Percentiles rank a stretch among this genome's conserved stretches.
phyloP scores from a whole-genome alignment of 35 echinoderm and acorn worm species.

The Ophioderma brevispina region DNA sequence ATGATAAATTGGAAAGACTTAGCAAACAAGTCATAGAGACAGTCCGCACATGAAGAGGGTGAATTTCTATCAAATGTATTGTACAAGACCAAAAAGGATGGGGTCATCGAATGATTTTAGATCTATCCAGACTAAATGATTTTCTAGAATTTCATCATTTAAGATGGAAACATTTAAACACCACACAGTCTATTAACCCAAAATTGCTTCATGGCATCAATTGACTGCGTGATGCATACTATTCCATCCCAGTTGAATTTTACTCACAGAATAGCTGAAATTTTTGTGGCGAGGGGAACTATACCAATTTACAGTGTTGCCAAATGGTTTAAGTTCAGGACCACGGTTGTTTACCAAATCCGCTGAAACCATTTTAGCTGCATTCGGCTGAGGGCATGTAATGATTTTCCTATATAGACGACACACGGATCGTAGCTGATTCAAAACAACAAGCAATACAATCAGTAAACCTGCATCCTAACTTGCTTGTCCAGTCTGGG shows the following conservation, averaged over 20 bases:
- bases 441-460: not conserved
- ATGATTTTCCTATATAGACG: conserved; percentile 31
- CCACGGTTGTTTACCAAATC: conserved; percentile 72
- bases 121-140: conserved; percentile 66
- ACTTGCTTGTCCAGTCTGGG: not conserved
- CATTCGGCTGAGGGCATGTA: not conserved
- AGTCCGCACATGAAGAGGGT: not conserved
- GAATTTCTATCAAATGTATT: conserved; percentile 72
- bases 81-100: conserved; percentile 56
- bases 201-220: not conserved
- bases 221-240: conserved; percentile 74
- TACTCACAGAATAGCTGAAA: conserved; percentile 54
- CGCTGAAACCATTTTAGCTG: conserved; percentile 65
- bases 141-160: conserved; percentile 70
- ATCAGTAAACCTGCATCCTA: not conserved
- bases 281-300: conserved; percentile 54
- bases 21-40: conserved; percentile 64
- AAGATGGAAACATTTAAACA: conserved; percentile 61
- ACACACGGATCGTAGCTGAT: conserved; percentile 5
- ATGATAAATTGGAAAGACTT: conserved; percentile 47
- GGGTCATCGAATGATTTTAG: conserved; percentile 63
- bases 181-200: not conserved
- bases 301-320: conserved; percentile 61
- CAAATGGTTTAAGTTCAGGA: conserved; percentile 62
- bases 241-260: conserved; percentile 56